Percentiles rank a stretch among this genome's conserved stretches.
phyloP scores from a whole-genome alignment of 2,888 invertebrate species.

The Dinocampus coccinellae region DNA sequence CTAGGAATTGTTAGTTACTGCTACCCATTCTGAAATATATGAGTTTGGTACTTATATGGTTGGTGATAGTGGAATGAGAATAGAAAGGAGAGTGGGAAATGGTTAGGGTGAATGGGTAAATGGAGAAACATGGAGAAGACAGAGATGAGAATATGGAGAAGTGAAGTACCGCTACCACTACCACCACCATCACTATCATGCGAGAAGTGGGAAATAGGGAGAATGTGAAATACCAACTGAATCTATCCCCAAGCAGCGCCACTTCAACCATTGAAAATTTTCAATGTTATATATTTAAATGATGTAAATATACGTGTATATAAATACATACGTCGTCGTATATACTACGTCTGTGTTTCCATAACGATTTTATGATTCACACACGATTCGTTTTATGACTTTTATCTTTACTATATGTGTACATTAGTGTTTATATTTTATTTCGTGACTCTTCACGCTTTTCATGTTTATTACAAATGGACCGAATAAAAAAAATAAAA shows the following conservation, averaged over 20 bases:
- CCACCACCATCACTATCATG: too few species aligned
- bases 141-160: too few species aligned
- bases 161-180: slow-evolving; percentile 23
- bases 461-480: not conserved
- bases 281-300: not conserved
- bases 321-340: too few species aligned
- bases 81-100: too few species aligned
- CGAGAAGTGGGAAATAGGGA: slow-evolving; percentile 11
- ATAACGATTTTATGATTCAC: not conserved
- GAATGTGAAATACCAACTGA: slow-evolving; percentile 13
- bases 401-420: not conserved
- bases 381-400: not conserved
- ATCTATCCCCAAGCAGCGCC: slow-evolving; percentile 40
- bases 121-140: too few species aligned
- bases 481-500: not conserved
- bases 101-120: too few species aligned
- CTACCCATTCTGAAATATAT: slow-evolving; percentile 60
- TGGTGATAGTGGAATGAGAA: slow-evolving; percentile 25
- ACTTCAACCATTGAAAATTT: not conserved
- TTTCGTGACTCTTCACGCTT: not conserved
- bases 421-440: not conserved
- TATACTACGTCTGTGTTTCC: too few species aligned
- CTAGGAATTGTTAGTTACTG: slow-evolving; percentile 67
- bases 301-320: not conserved
- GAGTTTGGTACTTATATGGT: slow-evolving; percentile 48